Evolutionary conservation across 2,113 vertebrate species (phyloP).

Genomic region (Crypturellus undulatus): DNA sequence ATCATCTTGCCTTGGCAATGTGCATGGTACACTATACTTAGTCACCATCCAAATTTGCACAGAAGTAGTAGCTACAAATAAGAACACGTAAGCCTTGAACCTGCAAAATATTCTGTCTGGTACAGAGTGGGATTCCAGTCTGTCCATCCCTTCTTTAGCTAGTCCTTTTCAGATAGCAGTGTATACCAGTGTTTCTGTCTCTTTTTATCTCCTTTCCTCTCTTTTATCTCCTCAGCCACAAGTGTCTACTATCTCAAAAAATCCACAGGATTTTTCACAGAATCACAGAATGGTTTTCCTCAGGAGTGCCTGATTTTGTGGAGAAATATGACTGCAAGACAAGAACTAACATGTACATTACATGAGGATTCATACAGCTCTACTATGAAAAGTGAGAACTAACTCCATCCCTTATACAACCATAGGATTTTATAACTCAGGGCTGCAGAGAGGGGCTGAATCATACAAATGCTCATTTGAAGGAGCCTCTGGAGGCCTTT

Average conservation of each 20-base stretch:
- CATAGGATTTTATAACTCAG: background rate
- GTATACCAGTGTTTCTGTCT: background rate
- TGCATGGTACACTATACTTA: background rate
- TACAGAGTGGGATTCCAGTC: background rate
- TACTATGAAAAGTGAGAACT: background rate
- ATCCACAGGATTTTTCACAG: background rate
- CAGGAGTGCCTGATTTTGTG: background rate
- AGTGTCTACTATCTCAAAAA: background rate
- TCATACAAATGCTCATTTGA: background rate
- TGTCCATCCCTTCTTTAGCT: background rate
- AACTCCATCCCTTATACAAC: background rate
- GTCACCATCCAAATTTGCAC: background rate
- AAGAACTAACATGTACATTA: background rate
- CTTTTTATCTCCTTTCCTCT: background rate
- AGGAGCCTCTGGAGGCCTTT: background rate
- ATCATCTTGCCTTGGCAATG: conserved; percentile 7
- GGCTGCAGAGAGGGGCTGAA: background rate
- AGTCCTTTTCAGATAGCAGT: background rate
- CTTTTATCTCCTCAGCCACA: background rate
- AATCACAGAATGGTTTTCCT: no score
- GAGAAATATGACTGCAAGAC: background rate
- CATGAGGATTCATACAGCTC: background rate
- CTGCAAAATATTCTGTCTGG: background rate
- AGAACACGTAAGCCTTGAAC: background rate
- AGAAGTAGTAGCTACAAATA: background rate